Evolutionary conservation across 2,888 invertebrate genomes (phyloP).

Genomic region (Pseudeuparius sepicola): DNA sequence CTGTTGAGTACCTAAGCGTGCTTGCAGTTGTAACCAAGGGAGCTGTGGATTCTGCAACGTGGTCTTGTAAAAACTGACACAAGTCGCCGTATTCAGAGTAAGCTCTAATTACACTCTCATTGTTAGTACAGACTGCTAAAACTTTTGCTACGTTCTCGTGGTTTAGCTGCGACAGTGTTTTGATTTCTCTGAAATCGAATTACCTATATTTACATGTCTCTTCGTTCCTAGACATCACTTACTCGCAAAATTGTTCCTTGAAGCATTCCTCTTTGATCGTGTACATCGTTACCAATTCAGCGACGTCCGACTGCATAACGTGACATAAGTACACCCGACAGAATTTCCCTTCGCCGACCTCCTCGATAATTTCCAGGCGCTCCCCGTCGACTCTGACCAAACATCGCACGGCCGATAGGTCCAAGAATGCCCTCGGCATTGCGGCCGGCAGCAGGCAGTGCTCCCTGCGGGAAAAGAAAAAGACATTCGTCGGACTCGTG

Average conservation of each 20-base stretch:
- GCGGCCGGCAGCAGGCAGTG: too few species aligned
- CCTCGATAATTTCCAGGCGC: slow-evolving; percentile 66
- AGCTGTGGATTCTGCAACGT: slow-evolving; percentile 61
- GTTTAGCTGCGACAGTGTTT: slow-evolving; percentile 55
- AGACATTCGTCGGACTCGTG: too few species aligned
- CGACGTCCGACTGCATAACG: too few species aligned
- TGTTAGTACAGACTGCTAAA: slow-evolving; percentile 66
- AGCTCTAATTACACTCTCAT: slow-evolving; percentile 68
- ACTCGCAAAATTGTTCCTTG: slow-evolving; percentile 46
- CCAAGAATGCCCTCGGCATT: too few species aligned
- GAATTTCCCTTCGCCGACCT: slow-evolving; percentile 66
- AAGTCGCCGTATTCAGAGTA: slow-evolving; percentile 70
- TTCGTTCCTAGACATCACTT: too few species aligned
- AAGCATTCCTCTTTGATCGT: neutral
- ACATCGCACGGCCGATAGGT: too few species aligned
- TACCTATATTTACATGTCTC: too few species aligned
- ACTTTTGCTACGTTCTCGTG: slow-evolving; percentile 64
- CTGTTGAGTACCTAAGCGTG: slow-evolving; percentile 70
- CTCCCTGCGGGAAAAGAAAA: too few species aligned
- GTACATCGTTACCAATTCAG: slow-evolving; percentile 18
- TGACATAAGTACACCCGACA: slow-evolving; percentile 63
- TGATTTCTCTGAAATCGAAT: slow-evolving; percentile 48
- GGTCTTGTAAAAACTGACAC: slow-evolving; percentile 74
- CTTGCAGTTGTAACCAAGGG: slow-evolving; percentile 52
- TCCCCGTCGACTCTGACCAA: too few species aligned